Conservation (phyloP, 1,140 invertebrate genomes). For the Leptoteleia sp. region DNA sequence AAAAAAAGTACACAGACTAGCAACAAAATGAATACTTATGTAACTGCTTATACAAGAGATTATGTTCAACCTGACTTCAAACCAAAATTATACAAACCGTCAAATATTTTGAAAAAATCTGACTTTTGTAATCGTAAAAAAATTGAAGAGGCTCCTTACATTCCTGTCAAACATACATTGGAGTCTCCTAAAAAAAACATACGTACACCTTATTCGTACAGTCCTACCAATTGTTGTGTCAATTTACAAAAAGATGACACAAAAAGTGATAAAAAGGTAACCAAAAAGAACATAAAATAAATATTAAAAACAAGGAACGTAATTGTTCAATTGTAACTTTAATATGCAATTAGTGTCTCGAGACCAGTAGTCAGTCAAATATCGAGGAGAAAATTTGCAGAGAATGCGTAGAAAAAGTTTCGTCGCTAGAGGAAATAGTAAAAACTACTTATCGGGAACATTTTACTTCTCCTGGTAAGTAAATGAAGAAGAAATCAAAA, state of each 20-base stretch:
- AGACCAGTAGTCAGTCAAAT: no score
- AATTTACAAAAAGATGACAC: slow-evolving; percentile 1
- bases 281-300: no score
- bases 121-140: not conserved
- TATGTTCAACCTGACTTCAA: slow-evolving; percentile 12
- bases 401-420: not conserved
- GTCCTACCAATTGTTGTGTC: slow-evolving; percentile 29
- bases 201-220: slow-evolving; percentile 11
- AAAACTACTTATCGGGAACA: slow-evolving; percentile 39
- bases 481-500: slow-evolving; percentile 1
- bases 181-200: not conserved
- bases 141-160: not conserved
- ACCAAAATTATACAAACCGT: not conserved
- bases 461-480: slow-evolving; percentile 23
- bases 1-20: not conserved
- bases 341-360: not conserved
- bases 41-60: slow-evolving; percentile 8
- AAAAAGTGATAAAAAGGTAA: no score
- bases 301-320: slow-evolving; percentile 8
- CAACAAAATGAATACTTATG: slow-evolving; percentile 15
- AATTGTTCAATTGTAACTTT: not conserved
- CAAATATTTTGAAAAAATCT: not conserved
- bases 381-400: not conserved
- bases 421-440: not conserved
- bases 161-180: not conserved